Percentiles rank a stretch among this genome's conserved stretches.
phyloP scores from a whole-genome alignment of 2,888 invertebrate genomes.

The Cantharis lateralis region DNA sequence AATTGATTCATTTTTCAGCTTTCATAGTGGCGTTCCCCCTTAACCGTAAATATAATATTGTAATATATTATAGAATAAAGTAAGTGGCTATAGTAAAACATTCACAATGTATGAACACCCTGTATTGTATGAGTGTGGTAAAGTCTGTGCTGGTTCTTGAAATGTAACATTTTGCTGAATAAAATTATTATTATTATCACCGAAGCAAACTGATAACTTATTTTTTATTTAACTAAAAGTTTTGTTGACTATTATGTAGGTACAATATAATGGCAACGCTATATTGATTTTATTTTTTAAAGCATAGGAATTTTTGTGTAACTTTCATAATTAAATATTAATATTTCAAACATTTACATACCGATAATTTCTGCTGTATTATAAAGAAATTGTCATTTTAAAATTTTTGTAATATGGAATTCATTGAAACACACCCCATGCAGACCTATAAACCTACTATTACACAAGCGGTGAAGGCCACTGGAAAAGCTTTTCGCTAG shows the following conservation, averaged over 20 bases:
- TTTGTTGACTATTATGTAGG: not conserved
- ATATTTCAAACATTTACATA: not conserved
- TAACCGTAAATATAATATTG: too few relatives aligned
- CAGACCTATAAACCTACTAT: slow-evolving; percentile 35
- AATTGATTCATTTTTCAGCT: too few relatives aligned
- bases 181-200: not conserved
- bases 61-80: too few relatives aligned
- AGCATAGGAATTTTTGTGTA: not conserved
- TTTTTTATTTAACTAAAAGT: not conserved
- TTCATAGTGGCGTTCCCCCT: too few relatives aligned
- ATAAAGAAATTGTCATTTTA: slow-evolving; percentile 6
- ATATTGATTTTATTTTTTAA: slow-evolving; percentile 9
- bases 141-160: not conserved
- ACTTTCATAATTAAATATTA: not conserved
- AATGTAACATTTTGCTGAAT: not conserved
- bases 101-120: not conserved
- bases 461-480: slow-evolving; percentile 27
- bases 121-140: not conserved
- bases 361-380: not conserved
- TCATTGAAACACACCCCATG: slow-evolving; percentile 35
- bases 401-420: slow-evolving; percentile 8
- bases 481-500: slow-evolving; percentile 19
- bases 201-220: not conserved
- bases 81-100: not conserved
- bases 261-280: slow-evolving; percentile 7